Percentiles rank a stretch among this genome's conserved stretches.
Conservation (phyloP, 2,888 invertebrate genomes). For the Parnassius mnemosyne region DNA sequence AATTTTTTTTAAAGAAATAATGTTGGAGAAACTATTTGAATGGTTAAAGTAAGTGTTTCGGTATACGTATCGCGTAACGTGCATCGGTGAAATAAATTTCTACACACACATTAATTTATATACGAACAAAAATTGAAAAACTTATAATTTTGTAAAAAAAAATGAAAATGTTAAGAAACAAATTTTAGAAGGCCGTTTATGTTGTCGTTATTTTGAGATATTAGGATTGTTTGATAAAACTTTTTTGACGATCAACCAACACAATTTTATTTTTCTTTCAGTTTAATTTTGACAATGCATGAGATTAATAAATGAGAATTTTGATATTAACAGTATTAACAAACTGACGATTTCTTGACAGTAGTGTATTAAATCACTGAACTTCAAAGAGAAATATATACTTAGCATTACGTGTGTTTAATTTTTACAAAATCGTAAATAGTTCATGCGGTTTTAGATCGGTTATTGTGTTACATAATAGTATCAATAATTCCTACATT, state of each 20-base stretch:
- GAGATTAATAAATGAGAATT: background rate
- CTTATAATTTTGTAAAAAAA: slow-evolving; percentile 16
- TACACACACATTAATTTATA: slow-evolving; percentile 46
- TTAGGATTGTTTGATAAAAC: background rate
- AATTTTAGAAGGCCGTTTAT: background rate
- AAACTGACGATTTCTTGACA: background rate
- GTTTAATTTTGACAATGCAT: background rate
- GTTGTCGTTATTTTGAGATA: background rate
- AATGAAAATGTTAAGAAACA: slow-evolving; percentile 9
- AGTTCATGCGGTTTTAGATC: background rate
- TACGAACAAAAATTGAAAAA: slow-evolving; percentile 9
- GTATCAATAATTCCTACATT: no score
- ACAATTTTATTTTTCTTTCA: background rate
- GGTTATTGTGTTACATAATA: background rate
- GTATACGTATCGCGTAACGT: background rate
- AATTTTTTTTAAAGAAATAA: no score
- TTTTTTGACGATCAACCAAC: background rate
- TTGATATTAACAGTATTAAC: background rate
- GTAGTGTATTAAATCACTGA: no score
- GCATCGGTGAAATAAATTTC: slow-evolving; percentile 56
- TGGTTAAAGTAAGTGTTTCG: no score
- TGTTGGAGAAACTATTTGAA: no score
- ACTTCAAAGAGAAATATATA: background rate
- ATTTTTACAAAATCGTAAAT: background rate
- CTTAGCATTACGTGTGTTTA: background rate